Evolutionary conservation across 2,113 vertebrate species (phyloP), one percentile per base, ranked within the genome.

Genomic region (Pithys albifrons): DNA sequence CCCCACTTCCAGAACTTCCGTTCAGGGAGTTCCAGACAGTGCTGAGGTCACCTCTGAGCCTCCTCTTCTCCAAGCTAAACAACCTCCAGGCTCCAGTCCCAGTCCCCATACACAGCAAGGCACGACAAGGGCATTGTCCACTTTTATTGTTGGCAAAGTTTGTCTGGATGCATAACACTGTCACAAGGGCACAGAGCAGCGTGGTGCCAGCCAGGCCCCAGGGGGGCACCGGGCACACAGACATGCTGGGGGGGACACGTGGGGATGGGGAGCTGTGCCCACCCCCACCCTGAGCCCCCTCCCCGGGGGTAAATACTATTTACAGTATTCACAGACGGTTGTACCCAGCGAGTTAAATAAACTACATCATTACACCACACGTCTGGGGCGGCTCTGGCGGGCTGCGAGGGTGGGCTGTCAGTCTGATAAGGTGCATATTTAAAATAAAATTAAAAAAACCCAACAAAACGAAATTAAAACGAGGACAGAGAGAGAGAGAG

Each of bases 241-340:
- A n/a, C 80, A 31, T 11, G 70, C 49, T 35, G 14, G 29, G 74
- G 45, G 66, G 52, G 23, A 25, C 23, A 14, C 4, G 9, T 7
- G 51, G 85, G 51, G 35, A 76, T 0, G 2, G 33, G 80, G 58
- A 71, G 31, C 8, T 75, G 70, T 75, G 6, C 39, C 24, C 24
- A 31, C 22, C 12, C 9, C 18, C 27, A 10, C 43, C 39, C 39
- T 22, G 0, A 5, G 39, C 35, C 22, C 20, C 2, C 41, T 49
- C 49, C 45, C 29, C 49, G 1, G 14, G 54, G 70, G 39, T 41
- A 41, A 41, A 41, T 41, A 41, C 97, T 98, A 99, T 99, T 98
- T 99, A 99, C 99, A 99, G 98, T 99, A 99, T 99, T 99, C 98
- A 99, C 99, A 99, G 98, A 98, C 98, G 97, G 97, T 98, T 97